Evolutionary conservation across 1,140 invertebrate genomes (phyloP).

Genomic region (Drosophila lacertosa): DNA sequence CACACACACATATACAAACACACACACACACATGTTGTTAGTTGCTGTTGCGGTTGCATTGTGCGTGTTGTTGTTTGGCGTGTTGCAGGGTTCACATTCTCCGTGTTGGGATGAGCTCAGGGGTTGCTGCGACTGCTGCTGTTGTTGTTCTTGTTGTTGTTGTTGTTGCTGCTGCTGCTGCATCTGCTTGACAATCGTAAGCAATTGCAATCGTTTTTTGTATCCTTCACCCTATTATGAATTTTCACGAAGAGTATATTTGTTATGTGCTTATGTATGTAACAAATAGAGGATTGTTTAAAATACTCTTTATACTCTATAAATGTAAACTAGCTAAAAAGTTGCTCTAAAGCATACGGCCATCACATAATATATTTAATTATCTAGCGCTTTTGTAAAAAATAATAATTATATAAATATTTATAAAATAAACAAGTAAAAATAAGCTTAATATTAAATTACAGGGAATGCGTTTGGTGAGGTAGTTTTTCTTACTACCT

Average conservation of each 20-base stretch:
- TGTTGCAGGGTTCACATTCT: slow-evolving; percentile 2
- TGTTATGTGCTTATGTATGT: background rate
- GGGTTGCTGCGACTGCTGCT: slow-evolving; percentile 41
- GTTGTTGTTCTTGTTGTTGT: slow-evolving; percentile 8
- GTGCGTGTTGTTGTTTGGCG: background rate
- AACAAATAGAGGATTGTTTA: background rate
- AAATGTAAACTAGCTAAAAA: too few relatives aligned
- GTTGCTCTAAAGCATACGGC: too few relatives aligned
- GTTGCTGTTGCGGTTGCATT: slow-evolving; percentile 45
- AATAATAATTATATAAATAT: too few relatives aligned
- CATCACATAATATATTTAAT: too few relatives aligned
- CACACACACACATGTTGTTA: slow-evolving; percentile 17
- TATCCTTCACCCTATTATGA: too few relatives aligned
- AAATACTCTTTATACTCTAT: too few relatives aligned
- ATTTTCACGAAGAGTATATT: too few relatives aligned
- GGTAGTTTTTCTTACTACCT: too few relatives aligned
- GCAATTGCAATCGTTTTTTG: slow-evolving; percentile 17
- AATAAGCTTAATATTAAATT: too few relatives aligned
- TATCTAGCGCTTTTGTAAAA: too few relatives aligned
- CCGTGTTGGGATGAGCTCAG: slow-evolving; percentile 34
- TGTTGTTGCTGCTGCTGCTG: slow-evolving; percentile 28
- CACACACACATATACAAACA: slow-evolving; percentile 29
- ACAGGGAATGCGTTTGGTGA: too few relatives aligned
- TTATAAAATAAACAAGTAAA: too few relatives aligned
- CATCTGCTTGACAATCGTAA: slow-evolving; percentile 68